Evolutionary conservation across 2,888 invertebrate species (phyloP), one percentile per base, ranked within the genome.

Genomic region (Ochlodes sylvanus): DNA sequence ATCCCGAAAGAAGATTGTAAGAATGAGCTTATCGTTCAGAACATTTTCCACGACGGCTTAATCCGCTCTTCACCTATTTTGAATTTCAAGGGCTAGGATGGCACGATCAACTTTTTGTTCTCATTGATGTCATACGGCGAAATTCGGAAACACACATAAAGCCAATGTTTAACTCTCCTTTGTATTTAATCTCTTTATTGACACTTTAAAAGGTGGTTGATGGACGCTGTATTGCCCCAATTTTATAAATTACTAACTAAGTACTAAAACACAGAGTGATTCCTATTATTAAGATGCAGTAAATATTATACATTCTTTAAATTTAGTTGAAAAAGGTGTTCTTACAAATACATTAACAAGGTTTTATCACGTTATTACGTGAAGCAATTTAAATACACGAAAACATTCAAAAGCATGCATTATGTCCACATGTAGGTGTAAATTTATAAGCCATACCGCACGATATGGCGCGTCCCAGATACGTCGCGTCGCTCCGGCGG

Each of bases 401-500:
- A 38, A 38, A 38, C 1, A 38, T 38, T 38, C 12, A 2, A 12
- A 38, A 38, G 38, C 10, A 12, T 38, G 10, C 12, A 38, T 38
- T 38, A 38, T 38, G 12, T 38, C 12, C 38, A 38, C 38, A 38
- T 38, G 12, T 38, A 38, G 38, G 10, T 38, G 38, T 38, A 27
- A 27, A 27, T 6, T n/a, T 50, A 17, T 7, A 57, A 34, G 21
- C 41, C 38, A 32, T 55, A 15, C 54, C 75, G 75, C 72, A 74
- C 79, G 81, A 83, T 84, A 80, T 74, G 75, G 77, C 76, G 85
- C 82, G 92, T 84, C 86, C 92, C 82, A 92, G 92, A 89, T 92
- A 91, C 82, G 90, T 89, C 90, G 87, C 82, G 90, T 89, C 90
- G 87, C 75, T 75, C 41, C 76, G 74, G 76, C 76, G 74, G 76